These are phyloP conservation scores for Hippocampus mohnikei DNA, from an alignment of 2,113 vertebrate species.

Conservation along the genomic window DNA sequence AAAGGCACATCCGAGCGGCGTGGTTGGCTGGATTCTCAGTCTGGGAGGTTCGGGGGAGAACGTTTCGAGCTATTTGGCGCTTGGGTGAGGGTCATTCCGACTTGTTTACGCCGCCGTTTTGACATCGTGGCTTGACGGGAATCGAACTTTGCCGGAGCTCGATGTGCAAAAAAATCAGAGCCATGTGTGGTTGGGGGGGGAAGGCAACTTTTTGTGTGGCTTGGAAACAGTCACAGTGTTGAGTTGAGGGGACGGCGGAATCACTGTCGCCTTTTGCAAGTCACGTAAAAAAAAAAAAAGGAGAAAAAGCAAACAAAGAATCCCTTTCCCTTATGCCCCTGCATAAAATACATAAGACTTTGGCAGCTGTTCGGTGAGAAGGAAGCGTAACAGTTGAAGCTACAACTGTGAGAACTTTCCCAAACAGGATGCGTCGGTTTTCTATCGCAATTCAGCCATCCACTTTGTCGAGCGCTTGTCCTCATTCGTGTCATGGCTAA, in stretches of 20 bases:
- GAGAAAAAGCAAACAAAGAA: constrained; percentile 23
- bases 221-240: constrained; percentile 80
- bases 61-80: background rate
- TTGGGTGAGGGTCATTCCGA: constrained; percentile 29
- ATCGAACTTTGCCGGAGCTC: constrained; percentile 15
- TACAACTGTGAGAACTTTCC: constrained; percentile 28
- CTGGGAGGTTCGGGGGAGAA: background rate
- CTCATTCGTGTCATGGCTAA: background rate
- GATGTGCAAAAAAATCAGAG: constrained; percentile 52
- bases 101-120: constrained; percentile 41
- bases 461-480: background rate
- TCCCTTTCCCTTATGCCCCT: constrained; percentile 71
- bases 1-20: constrained; percentile 90
- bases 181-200: constrained; percentile 22
- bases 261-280: constrained; percentile 40
- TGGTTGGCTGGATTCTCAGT: constrained; percentile 72
- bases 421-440: background rate
- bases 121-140: constrained; percentile 55
- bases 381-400: constrained; percentile 42
- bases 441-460: background rate
- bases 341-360: constrained; percentile 70
- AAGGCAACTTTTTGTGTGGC: constrained; percentile 78
- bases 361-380: constrained; percentile 56
- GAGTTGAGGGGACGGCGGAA: constrained; percentile 40
- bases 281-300: constrained; percentile 19